These are phyloP conservation scores for Anolis sagrei DNA, from an alignment of 2,113 vertebrate genomes.

Conservation along the genomic window DNA sequence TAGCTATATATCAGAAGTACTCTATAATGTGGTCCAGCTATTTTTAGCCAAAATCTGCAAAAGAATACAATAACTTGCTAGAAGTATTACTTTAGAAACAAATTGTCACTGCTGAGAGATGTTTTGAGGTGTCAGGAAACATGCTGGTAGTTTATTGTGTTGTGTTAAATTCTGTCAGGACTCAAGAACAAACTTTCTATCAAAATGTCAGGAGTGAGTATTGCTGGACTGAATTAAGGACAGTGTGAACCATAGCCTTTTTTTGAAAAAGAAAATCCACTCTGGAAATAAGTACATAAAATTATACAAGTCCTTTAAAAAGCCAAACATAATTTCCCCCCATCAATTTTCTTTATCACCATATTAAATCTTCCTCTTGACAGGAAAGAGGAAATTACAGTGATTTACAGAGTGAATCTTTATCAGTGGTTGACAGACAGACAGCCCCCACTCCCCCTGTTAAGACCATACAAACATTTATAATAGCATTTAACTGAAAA, in stretches of 20 bases:
- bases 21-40: background rate
- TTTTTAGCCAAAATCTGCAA: background rate
- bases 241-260: conserved; percentile 19
- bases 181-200: conserved; percentile 45
- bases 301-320: conserved; percentile 57
- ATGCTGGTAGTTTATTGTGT: background rate
- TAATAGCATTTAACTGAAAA: conserved; percentile 75
- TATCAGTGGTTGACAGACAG: conserved; percentile 73
- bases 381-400: conserved; percentile 73
- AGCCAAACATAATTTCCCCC: conserved; percentile 54
- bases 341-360: conserved; percentile 67
- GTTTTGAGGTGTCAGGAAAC: conserved; percentile 13
- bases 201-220: conserved; percentile 17
- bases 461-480: conserved; percentile 74
- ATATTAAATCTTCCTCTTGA: conserved; percentile 75
- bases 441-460: background rate
- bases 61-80: background rate
- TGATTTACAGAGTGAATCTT: conserved; percentile 77
- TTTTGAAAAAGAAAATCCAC: conserved; percentile 42
- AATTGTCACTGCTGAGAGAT: background rate
- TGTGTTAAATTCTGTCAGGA: conserved; percentile 16
- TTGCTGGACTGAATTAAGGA: conserved; percentile 41
- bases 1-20: background rate
- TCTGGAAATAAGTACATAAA: conserved; percentile 52
- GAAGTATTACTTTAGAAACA: background rate